Conservation (phyloP, 2,113 vertebrate species). For the Cnemophilus loriae region DNA sequence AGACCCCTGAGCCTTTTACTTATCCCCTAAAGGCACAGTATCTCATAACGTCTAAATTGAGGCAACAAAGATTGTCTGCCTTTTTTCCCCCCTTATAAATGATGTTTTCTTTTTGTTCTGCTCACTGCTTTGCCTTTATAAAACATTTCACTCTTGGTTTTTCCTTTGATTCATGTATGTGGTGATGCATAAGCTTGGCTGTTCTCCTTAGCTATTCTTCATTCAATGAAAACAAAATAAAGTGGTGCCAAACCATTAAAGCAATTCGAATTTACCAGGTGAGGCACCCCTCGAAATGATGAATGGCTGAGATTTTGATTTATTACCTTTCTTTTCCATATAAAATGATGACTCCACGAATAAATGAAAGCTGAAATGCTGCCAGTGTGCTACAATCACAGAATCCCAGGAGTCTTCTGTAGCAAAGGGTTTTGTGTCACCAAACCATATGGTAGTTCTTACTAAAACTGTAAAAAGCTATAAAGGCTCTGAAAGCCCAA, state of each 20-base stretch:
- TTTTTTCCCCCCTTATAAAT: not conserved
- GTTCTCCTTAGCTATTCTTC: not conserved
- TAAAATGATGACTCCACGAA: not conserved
- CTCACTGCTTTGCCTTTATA: not conserved
- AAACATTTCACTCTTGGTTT: not conserved
- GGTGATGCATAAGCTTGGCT: not conserved
- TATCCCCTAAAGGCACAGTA: not conserved
- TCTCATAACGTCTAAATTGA: not conserved
- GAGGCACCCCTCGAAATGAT: not conserved
- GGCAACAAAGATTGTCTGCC: not conserved
- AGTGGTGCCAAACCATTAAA: conserved; percentile 15
- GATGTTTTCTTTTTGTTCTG: not conserved
- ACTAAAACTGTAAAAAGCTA: not conserved
- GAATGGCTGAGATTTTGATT: conserved; percentile 11
- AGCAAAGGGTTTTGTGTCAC: not conserved
- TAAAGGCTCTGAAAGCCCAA: not conserved
- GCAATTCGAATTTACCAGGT: not conserved
- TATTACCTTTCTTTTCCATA: not conserved
- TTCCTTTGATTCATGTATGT: not conserved
- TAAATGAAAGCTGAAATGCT: not conserved
- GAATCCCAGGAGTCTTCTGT: not conserved
- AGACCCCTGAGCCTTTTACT: not conserved
- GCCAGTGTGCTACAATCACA: not conserved
- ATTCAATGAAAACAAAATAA: conserved; percentile 6
- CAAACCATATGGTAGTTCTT: not conserved